A percentile compares a stretch with the other conserved stretches of the same genome.
These are phyloP conservation scores for Isoperla grammatica DNA, from an alignment of 2,888 invertebrate species.

Conservation along the genomic window DNA sequence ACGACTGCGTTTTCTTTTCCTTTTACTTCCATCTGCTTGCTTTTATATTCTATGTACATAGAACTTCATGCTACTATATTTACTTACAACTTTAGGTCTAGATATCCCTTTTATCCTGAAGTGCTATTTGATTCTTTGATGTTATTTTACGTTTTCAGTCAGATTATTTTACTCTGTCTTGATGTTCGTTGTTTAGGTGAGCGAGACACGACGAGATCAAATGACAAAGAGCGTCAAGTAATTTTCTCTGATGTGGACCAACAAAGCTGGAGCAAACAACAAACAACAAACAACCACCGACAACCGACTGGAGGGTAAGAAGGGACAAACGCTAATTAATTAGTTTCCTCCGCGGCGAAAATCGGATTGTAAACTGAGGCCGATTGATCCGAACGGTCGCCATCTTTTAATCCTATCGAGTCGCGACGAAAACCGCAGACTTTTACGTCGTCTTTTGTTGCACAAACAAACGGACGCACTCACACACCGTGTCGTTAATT, in stretches of 20 bases:
- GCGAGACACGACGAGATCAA: slow-evolving; percentile 8
- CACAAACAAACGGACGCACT: not conserved
- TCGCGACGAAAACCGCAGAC: not conserved
- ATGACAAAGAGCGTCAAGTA: slow-evolving; percentile 10
- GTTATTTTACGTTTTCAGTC: too few relatives aligned
- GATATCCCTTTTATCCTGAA: too few relatives aligned
- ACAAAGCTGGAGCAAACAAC: not conserved
- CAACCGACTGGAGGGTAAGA: not conserved
- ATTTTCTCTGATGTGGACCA: not conserved
- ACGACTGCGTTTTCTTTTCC: too few relatives aligned
- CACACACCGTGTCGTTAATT: not conserved
- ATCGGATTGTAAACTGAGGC: slow-evolving; percentile 10
- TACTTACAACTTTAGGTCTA: too few relatives aligned
- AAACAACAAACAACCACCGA: not conserved
- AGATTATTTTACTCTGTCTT: too few relatives aligned
- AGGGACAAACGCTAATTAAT: slow-evolving; percentile 14
- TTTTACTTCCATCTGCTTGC: too few relatives aligned
- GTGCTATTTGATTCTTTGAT: too few relatives aligned
- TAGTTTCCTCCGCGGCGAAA: slow-evolving; percentile 15
- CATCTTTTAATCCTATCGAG: not conserved
- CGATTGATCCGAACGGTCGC: not conserved
- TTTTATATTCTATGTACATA: too few relatives aligned
- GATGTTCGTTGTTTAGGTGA: not conserved
- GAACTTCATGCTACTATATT: too few relatives aligned
- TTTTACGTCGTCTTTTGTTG: not conserved